Evolutionary conservation across 1,140 invertebrate genomes (phyloP).

Genomic region (Orchestia grillus): DNA sequence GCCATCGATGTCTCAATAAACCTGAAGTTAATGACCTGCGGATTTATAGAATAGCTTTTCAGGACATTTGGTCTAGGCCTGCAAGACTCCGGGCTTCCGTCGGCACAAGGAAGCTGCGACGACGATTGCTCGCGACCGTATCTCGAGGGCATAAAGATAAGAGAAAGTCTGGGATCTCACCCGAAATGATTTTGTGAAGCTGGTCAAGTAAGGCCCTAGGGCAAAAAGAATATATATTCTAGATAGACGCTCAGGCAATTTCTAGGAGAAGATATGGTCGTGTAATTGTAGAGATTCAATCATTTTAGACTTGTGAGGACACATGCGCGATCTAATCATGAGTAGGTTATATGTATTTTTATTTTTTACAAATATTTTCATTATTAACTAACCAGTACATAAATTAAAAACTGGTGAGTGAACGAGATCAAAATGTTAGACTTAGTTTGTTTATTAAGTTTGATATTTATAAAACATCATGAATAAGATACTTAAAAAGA

Average conservation of each 20-base stretch:
- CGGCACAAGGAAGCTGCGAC: neutral
- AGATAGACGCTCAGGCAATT: neutral
- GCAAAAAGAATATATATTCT: neutral
- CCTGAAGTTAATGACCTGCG: constrained; percentile 50
- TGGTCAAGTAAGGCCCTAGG: neutral
- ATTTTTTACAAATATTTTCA: too few relatives aligned
- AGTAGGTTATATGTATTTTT: too few relatives aligned
- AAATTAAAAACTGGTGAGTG: too few relatives aligned
- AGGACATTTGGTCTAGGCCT: constrained; percentile 40
- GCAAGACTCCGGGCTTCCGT: constrained; percentile 17
- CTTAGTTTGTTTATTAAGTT: too few relatives aligned
- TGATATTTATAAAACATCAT: too few relatives aligned
- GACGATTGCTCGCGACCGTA: neutral
- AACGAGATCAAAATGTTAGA: too few relatives aligned
- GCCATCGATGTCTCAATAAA: constrained; percentile 52
- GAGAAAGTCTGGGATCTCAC: neutral
- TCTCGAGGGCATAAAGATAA: constrained; percentile 37
- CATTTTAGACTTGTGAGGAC: neutral
- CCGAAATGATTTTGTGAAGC: neutral
- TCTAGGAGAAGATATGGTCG: neutral
- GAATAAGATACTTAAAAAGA: too few relatives aligned
- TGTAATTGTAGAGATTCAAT: neutral
- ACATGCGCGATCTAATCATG: neutral
- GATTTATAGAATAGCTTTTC: constrained; percentile 53
- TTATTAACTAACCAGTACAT: too few relatives aligned